Evolutionary conservation across 2,888 invertebrate genomes (phyloP).

Genomic region (Diaperis boleti): DNA sequence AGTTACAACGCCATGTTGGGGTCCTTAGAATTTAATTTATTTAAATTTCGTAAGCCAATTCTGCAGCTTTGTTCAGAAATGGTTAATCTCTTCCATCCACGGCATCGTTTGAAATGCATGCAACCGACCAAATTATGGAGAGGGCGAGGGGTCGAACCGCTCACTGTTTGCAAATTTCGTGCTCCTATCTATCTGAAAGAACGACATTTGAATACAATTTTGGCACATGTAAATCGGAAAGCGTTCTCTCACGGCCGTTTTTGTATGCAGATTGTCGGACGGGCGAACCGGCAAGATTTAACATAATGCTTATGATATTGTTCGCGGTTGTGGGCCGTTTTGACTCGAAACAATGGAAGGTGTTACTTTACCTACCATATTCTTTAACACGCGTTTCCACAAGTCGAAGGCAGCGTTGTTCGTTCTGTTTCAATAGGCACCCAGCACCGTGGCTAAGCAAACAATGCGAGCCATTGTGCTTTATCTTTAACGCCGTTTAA

Average conservation of each 20-base stretch:
- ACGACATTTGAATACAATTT: conserved; percentile 62
- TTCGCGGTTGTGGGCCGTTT: conserved; percentile 52
- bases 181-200: conserved; percentile 24
- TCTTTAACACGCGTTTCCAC: conserved; percentile 51
- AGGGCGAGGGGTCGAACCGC: conserved; percentile 14
- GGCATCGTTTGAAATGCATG: too few species aligned
- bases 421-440: conserved; percentile 36
- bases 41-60: too few species aligned
- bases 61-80: too few species aligned
- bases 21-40: too few species aligned
- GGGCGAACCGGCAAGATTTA: conserved; percentile 54
- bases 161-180: conserved; percentile 40
- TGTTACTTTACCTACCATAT: conserved; percentile 53
- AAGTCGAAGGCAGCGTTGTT: conserved; percentile 29
- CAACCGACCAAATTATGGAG: too few species aligned
- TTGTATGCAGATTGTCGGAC: conserved; percentile 59
- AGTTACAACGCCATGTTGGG: too few species aligned
- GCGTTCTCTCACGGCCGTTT: conserved; percentile 45
- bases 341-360: conserved; percentile 59
- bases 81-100: too few species aligned
- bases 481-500: conserved; percentile 29
- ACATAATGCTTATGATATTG: conserved; percentile 61
- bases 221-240: conserved; percentile 61
- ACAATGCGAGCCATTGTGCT: conserved; percentile 36
- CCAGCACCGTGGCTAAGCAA: conserved; percentile 37